Conservation (phyloP, 1,140 invertebrate species). For the Drosophila azteca region DNA sequence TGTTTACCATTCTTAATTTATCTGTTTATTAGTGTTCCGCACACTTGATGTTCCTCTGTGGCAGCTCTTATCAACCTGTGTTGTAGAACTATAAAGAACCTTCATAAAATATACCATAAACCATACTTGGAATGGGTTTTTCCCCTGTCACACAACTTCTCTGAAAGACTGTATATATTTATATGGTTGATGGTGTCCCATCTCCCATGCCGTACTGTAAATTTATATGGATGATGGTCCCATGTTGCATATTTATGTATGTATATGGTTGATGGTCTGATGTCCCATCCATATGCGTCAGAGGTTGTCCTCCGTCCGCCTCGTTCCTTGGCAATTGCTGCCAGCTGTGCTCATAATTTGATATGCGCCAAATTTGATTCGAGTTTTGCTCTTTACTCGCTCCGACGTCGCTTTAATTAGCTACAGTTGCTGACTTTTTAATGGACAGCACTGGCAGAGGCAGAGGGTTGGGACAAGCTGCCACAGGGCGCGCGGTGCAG, state of each 20-base stretch:
- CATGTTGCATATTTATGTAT: conserved; percentile 8
- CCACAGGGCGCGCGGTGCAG: no score
- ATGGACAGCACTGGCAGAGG: conserved; percentile 50
- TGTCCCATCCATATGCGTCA: conserved; percentile 64
- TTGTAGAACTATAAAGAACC: no score
- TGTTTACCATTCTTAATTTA: no score
- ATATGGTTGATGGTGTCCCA: no score
- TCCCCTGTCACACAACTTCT: no score
- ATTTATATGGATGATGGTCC: neutral
- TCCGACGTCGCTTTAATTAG: conserved; percentile 69
- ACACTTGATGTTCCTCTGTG: no score
- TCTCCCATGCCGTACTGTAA: neutral
- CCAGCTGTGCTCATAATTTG: conserved; percentile 79
- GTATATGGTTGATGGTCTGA: conserved; percentile 23
- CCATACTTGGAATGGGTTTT: no score
- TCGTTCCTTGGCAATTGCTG: conserved; percentile 60
- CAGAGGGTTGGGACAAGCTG: neutral
- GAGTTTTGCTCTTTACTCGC: conserved; percentile 59
- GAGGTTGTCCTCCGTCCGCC: conserved; percentile 39
- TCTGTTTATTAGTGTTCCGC: no score
- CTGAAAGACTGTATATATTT: no score
- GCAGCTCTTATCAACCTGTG: no score
- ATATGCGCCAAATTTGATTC: conserved; percentile 79
- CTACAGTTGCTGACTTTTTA: conserved; percentile 79
- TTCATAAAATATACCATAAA: no score